Base-by-base conservation (phyloP, 2,113 vertebrate genomes). In the Myodes glareolus region DNA sequence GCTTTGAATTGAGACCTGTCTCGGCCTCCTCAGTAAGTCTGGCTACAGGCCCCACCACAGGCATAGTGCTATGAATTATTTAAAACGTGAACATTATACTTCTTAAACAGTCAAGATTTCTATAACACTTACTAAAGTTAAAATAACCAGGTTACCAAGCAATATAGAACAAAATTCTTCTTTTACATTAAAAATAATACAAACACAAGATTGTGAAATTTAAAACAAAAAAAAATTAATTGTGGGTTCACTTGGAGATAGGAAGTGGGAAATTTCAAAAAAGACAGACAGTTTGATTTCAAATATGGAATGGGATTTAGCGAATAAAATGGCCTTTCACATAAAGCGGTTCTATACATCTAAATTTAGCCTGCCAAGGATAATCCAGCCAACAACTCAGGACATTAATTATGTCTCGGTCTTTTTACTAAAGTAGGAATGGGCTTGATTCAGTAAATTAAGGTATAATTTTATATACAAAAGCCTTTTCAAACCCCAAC, bases 381-480 rank as follows among this genome's bases (percentile, higher is more conserved):
- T 75, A 97, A 97, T 78, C 25, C 85, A 95, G 85, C 88, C 52
- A 88, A 89, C 77, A 86, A n/a, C 91, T 91, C 31, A 94, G 91
- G 94, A 97, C 77, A 95, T 86, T 96, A 94, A 96, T 97, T 97
- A 97, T 90, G 33, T 91, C 92, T 93, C 88, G 96, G 1, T 93
- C 70, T 77, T 95, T 63, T 92, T 87, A 97, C 91, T 55, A 96
- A 97, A 98, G 91, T 95, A 97, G 92, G 55, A 87, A 91, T 86
- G 50, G 8, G 67, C 92, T 97, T 94, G 92, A 96, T 81, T 95
- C 92, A 84, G 84, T 97, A 91, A 95, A 97, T 97, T 96, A 97
- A 97, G 91, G 88, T 95, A 19, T 80, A 95, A 95, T 97, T 98
- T 95, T 95, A 97, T 70, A 19, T 92, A 96, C 88, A 95, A 97